These are phyloP conservation scores for Lysiphlebus fabarum DNA, from an alignment of 1,140 invertebrate genomes.

Conservation along the genomic window DNA sequence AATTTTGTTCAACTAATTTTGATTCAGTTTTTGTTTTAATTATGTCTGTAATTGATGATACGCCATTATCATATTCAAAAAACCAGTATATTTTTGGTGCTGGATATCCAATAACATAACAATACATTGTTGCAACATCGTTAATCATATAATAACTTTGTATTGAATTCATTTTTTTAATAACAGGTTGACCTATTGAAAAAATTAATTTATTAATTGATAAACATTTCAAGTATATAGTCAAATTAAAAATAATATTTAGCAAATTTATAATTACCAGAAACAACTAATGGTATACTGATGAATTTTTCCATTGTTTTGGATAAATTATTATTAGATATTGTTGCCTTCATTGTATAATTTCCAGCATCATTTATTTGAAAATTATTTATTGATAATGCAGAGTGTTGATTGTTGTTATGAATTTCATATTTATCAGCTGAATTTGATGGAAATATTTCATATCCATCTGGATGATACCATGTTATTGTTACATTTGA, in stretches of 20 bases:
- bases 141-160: constrained; percentile 47
- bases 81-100: constrained; percentile 53
- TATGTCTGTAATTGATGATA: not conserved
- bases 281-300: constrained; percentile 36
- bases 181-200: constrained; percentile 48
- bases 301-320: constrained; percentile 23
- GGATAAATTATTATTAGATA: too few species aligned
- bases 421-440: not conserved
- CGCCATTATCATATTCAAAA: constrained; percentile 33
- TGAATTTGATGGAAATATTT: not conserved
- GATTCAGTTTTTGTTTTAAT: constrained; percentile 20
- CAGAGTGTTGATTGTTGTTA: constrained; percentile 3
- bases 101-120: constrained; percentile 52
- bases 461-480: constrained; percentile 32
- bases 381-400: constrained; percentile 31
- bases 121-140: constrained; percentile 44
- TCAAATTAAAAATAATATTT: not conserved
- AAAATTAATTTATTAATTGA: not conserved
- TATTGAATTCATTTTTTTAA: constrained; percentile 40
- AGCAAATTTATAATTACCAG: constrained; percentile 26
- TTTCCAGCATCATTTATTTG: constrained; percentile 33
- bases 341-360: constrained; percentile 36
- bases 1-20: too few species aligned
- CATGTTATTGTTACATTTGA: constrained; percentile 47
- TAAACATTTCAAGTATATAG: not conserved